Base-by-base conservation (phyloP, 1,140 invertebrate genomes). In the Sminthurides bifidus region DNA sequence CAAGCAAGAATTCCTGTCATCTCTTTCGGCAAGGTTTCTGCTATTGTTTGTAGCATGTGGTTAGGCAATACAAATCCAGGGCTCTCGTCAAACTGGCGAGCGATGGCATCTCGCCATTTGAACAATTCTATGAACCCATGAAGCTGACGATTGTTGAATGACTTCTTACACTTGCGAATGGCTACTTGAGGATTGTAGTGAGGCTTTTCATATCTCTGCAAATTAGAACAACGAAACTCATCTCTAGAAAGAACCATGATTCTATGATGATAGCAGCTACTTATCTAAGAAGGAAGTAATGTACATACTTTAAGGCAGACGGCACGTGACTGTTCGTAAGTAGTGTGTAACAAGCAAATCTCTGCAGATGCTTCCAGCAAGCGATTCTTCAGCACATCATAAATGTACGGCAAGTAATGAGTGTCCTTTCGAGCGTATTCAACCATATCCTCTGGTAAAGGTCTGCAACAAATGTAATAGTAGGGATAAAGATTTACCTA, bases 391-490 rank as follows among this genome's bases (percentile, higher is more conserved):
- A 98, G 73, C 8, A 77, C 70, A 50, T 92, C 83, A 74, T 91
- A 96, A 56, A 98, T 84, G 68, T 92, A 92, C 0, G 98, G 75
- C 49, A 99, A 74, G 72, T 92, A 96, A 71, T 97, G 93, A 0
- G 95, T 98, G 70, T 99, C 95, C 67, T 83, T 80, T 27, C 93
- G 75, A 0, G 95, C 95, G 74, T 98, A 98, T 52, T 80, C 74
- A 1, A 89, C 72, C 63, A 97, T 75, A 65, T 88, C 83, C 26
- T 80, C 75, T 0, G 89, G 85, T 30, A 98, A 71, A 0, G 95
- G 95, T 45, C 91, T 80, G 66, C 33, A 65, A 65, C 68, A 61
- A 60, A 56, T 3, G 5, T 38, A 51, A 33, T 8, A 5, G 35
- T 8, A 8, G 23, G 23, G 5, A 8, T 17, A 17, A 51, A 51